Evolutionary conservation across 2,113 vertebrate species (phyloP).

Genomic region (mouse (Mus musculus)): GRCm39 chr3:117686001-117686500

Average conservation of each 20-base stretch:
- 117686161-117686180: neutral
- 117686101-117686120: too few relatives aligned
- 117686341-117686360: neutral
- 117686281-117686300: neutral
- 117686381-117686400: too few relatives aligned
- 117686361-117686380: rapidly evolving
- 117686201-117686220: neutral
- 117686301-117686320: neutral
- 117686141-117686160: neutral
- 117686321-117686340: neutral
- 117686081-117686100: neutral
- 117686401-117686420: neutral
- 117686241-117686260: neutral
- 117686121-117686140: neutral
- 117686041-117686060: neutral
- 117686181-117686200: neutral
- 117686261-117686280: neutral
- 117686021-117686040: neutral
- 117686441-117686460: too few relatives aligned
- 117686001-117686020: neutral
- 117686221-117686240: neutral
- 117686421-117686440: neutral
- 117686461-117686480: neutral
- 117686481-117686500: neutral
- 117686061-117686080: too few relatives aligned